Evolutionary conservation across 2,888 invertebrate genomes (phyloP), one percentile per base, ranked within the genome.

Genomic region (Marasmarcha lunaedactyla): DNA sequence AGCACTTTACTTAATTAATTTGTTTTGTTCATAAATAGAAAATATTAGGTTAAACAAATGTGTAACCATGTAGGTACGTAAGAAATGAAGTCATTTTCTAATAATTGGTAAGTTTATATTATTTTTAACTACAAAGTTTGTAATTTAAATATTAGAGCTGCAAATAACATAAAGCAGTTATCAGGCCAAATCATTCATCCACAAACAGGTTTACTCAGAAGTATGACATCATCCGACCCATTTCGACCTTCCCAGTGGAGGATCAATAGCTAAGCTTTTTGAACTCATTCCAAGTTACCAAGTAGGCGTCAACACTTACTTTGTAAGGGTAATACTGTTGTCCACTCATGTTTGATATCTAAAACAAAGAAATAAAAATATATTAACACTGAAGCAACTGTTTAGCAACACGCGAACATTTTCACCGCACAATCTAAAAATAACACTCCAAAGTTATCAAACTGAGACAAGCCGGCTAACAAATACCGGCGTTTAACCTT

Each of bases 301-400:
- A 54, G 69, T 69, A 70, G 66, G 67, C 62, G 60, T 57, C 20
- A 51, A 58, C 59, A 63, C 87, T 89, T 73, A 93, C 92, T 89
- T 92, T 92, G 88, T 92, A 92, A 62, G 92, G 92, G 78, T 92
- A 93, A 78, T 92, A 93, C 78, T 92, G 91, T 61, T 91, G 90
- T 68, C 90, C 89, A 74, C 89, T 88, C 90, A 90, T 90, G 65
- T 73, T 88, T 78, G 46, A 57, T 66, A 71, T 63, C 74, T 76
- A 58, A 43, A 71, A 67, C 59, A 52, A 3, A 67, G 67, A 63
- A 48, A 36, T 42, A 43, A 49, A 42, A 50, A 45, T 40, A 7
- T 7, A 2, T 30, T 30, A 9, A 7, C 41, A 46, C 45, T 38
- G 43, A 49, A 55, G 55, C 45, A 59, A n/a, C n/a, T n/a, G n/a